Percentiles rank a stretch among this genome's conserved stretches.
These are phyloP conservation scores for Agriopis aurantiaria DNA, from an alignment of 2,888 invertebrate species.

Conservation along the genomic window DNA sequence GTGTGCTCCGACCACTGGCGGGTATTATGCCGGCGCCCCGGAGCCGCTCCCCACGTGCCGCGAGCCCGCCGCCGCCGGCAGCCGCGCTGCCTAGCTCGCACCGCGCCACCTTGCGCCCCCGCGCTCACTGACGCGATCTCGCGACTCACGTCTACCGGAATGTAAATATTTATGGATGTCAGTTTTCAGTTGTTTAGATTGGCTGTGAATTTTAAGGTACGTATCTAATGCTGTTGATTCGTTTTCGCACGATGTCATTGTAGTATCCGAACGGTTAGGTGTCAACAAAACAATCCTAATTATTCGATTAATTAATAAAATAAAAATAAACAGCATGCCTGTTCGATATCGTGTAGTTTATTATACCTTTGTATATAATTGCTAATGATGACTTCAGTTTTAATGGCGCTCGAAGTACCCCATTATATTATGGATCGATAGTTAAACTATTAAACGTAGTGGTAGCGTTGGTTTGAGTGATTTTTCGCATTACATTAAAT, in stretches of 20 bases:
- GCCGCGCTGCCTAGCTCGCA: constrained; percentile 57
- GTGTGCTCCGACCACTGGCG: constrained; percentile 56
- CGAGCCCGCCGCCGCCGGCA: constrained; percentile 65
- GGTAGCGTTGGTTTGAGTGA: constrained; percentile 73
- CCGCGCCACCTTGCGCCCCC: constrained; percentile 56
- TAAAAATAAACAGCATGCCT: constrained; percentile 69
- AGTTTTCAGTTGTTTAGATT: constrained; percentile 86
- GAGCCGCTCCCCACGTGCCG: constrained; percentile 72
- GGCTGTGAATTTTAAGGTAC: constrained; percentile 86
- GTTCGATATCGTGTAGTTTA: constrained; percentile 74
- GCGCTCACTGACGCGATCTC: constrained; percentile 72
- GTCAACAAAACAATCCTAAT: constrained; percentile 43
- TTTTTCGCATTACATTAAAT: constrained; percentile 78
- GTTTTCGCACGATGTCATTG: constrained; percentile 72
- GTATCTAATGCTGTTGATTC: constrained; percentile 76
- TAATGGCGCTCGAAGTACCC: constrained; percentile 78
- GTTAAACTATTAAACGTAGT: constrained; percentile 73
- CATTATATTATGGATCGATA: constrained; percentile 82
- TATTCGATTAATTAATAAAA: constrained; percentile 61
- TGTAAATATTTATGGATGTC: constrained; percentile 87
- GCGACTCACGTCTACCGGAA: constrained; percentile 77
- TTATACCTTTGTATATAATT: constrained; percentile 77
- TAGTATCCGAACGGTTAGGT: constrained; percentile 39
- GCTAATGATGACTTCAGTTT: constrained; percentile 73
- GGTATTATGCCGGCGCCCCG: constrained; percentile 79